Evolutionary conservation across 2,113 vertebrate genomes (phyloP), one percentile per base, ranked within the genome.

Genomic region (Ellobius talpinus): DNA sequence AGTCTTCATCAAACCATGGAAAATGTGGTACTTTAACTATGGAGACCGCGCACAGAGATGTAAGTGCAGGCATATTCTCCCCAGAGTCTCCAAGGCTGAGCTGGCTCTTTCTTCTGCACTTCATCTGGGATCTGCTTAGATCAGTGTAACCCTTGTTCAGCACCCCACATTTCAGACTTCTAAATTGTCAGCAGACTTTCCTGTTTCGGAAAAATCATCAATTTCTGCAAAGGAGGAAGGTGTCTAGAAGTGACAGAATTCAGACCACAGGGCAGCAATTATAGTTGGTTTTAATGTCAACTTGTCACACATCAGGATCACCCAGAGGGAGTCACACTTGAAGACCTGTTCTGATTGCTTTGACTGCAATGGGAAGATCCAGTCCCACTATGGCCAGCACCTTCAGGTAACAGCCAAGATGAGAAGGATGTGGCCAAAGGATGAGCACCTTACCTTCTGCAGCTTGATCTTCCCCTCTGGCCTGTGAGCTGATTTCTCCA

Each of bases 1-100:
- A 97, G 96, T 93, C 97, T 97, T 97, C 96, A 97, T 97, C 95
- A 96, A 97, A 96, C 96, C 89, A 91, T 93, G 91, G 92, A 96
- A 97, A 98, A 97, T 90, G 94, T 77, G 96, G 82, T 42, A 68
- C 73, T 94, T 97, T 97, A 97, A 95, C 86, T 97, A 91, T 94
- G 90, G 96, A 84, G 97, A 91, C 90, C 81, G 52, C 47, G 87
- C 89, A 74, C 42, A 68, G 88, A 89, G 76, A 88, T 89, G 92
- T 94, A 87, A 96, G 90, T 73, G 68, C 72, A 95, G 89, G 77
- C 97, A 73, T 58, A 73, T 77, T 92, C 92, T 84, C 77, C 68
- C 77, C 73, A 87, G 45, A 91, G 76, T 42, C 74, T 85, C 87
- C 63, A 45, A 68, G 77, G 31, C 63, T 91, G 90, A 65, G 47